phyloP scores from a whole-genome alignment of 2,888 invertebrate genomes.

The Tipula confusa region DNA sequence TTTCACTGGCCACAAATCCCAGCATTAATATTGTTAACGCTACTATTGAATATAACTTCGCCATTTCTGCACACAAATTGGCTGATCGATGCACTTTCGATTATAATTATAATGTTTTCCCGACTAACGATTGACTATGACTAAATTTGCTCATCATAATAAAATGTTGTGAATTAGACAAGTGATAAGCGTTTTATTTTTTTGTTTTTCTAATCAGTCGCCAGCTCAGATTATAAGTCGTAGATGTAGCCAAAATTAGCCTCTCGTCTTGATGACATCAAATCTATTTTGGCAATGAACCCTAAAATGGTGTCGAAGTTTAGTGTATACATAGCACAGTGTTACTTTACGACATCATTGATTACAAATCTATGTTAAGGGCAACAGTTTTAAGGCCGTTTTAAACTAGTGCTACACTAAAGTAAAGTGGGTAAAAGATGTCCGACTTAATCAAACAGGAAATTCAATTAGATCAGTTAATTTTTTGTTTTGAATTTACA shows the following conservation, averaged over 20 bases:
- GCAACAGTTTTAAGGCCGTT: too few relatives aligned
- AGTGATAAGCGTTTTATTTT: background rate
- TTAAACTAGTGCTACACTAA: too few relatives aligned
- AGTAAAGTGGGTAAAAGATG: too few relatives aligned
- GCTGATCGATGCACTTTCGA: background rate
- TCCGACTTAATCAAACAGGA: too few relatives aligned
- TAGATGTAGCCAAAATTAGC: background rate
- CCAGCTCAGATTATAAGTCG: background rate
- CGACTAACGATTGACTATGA: background rate
- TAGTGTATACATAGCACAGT: too few relatives aligned
- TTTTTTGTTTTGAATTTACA: too few relatives aligned
- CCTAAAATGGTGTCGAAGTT: background rate
- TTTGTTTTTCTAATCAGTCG: background rate
- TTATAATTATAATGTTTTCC: background rate
- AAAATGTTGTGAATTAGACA: background rate
- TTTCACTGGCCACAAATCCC: background rate
- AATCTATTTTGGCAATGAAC: background rate
- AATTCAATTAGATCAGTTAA: too few relatives aligned
- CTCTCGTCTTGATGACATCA: background rate
- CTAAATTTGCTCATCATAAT: background rate
- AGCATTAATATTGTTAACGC: background rate
- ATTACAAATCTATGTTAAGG: too few relatives aligned
- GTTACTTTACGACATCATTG: too few relatives aligned
- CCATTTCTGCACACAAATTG: background rate
- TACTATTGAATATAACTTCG: background rate